Evolutionary conservation across 2,113 vertebrate genomes (phyloP), one percentile per base, ranked within the genome.

Genomic region (Proteles cristata): DNA sequence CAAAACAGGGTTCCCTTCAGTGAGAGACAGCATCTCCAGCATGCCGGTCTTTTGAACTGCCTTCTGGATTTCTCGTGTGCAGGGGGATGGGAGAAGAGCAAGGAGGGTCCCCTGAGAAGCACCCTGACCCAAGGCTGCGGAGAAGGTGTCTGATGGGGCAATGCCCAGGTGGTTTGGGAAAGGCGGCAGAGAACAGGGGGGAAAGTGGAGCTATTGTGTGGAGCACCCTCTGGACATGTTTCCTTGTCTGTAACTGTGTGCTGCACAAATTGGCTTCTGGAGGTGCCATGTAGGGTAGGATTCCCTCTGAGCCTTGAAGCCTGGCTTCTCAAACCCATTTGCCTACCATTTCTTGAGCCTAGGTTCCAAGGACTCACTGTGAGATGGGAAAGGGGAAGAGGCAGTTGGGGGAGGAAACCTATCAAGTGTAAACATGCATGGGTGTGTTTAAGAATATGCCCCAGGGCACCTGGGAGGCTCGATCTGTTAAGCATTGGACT

Each of bases 301-400:
- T 80, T 90, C 84, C 45, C n/a, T 83, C 84, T n/a, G 74, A 92
- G 66, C 11, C 45, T 14, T 8, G 26, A 88, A 88, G 68, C 55
- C 58, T 4, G 7, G 19, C 17, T 84, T 88, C 63, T 80, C 74
- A 31, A 79, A 86, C 69, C 88, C 55, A n/a, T 17, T 76, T 84
- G 61, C 77, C 82, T 86, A 33, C 4, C 35, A 25, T 83, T 90
- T 53, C 35, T 45, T 35, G n/a, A 74, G n/a, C 4, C n/a, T 82
- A 10, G 5, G 21, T 28, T 93, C 28, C 10, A 33, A n/a, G 35
- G 21, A 7, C 3, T 15, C 3, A 4, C 68, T 21, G 48, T 66
- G 23, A 90, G 39, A 23, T 80, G 28, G 53, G 58, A 68, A 65
- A 82, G 25, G 12, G 55, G 21, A 35, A 2, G 16, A 9, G 3